Evolutionary conservation across 2,113 vertebrate species (phyloP), one percentile per base, ranked within the genome.

Genomic region (Lota lota): DNA sequence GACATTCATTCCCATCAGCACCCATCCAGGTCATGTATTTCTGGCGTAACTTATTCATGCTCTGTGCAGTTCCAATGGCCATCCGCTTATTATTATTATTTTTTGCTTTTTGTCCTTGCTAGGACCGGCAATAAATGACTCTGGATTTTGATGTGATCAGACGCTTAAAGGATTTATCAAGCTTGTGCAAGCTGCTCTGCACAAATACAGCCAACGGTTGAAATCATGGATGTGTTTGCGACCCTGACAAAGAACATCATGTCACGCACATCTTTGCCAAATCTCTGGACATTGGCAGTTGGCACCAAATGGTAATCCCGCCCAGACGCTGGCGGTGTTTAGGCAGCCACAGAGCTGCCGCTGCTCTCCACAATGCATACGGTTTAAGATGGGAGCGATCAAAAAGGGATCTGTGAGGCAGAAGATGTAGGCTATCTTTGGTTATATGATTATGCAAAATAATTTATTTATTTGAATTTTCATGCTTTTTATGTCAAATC

Each of bases 151-250:
- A 84, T 82, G 71, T 74, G 80, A 87, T 83, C 71, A 1, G 74
- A 88, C 82, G 78, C 82, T 87, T 82, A 82, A 60, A 68, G 86
- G 87, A 89, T 90, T 89, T 86, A 89, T 85, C 74, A 79, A 79
- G 83, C 85, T 75, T 83, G 75, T 28, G 15, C 87, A 85, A 83
- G 82, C 82, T 77, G 82, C 79, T 80, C 79, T 75, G 50, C 64
- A 22, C 81, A 67, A 82, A 85, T 69, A 78, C 69, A 77, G 78
- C 64, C 12, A 17, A 4, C 66, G 59, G 71, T 80, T 86, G 61
- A 85, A 85, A 83, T 78, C 74, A 63, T 24, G 20, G 70, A 72
- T 79, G 75, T 89, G 78, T 84, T 76, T 70, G 68, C 80, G 68
- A 66, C 73, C 64, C 82, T 66, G 85, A 87, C 81, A 85, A 87